Conservation (phyloP, 2,888 invertebrate species). For the Zootermopsis nevadensis region DNA sequence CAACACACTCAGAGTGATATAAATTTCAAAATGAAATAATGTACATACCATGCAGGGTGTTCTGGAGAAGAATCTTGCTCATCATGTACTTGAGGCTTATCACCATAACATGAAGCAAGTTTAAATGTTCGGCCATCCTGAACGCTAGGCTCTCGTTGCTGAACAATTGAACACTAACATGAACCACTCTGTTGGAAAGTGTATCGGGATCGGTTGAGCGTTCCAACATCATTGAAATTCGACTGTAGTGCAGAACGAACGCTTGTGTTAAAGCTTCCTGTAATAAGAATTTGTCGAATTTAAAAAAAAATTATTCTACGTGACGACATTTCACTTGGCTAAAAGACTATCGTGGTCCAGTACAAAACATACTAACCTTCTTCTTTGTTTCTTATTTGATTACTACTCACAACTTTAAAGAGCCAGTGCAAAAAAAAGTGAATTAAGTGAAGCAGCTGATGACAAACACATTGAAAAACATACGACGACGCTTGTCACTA, state of each 20-base stretch:
- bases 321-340: no score
- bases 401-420: no score
- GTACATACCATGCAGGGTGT: conserved; percentile 80
- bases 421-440: no score
- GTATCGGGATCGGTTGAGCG: conserved; percentile 88
- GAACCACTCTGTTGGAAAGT: conserved; percentile 94
- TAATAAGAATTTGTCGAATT: conserved; percentile 51
- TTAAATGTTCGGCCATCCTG: conserved; percentile 90
- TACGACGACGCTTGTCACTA: no score
- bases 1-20: no score
- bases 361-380: no score
- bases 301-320: neutral
- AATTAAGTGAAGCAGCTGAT: no score
- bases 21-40: neutral
- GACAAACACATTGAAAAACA: no score
- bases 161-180: conserved; percentile 96
- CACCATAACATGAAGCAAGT: conserved; percentile 93
- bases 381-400: no score
- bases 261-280: conserved; percentile 92
- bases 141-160: conserved; percentile 92
- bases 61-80: conserved; percentile 88
- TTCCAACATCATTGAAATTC: conserved; percentile 92
- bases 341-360: no score
- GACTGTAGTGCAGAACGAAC: conserved; percentile 95
- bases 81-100: conserved; percentile 92